Conservation (phyloP, 2,797 vertebrate genomes). For the Rhinogobio ventralis region DNA sequence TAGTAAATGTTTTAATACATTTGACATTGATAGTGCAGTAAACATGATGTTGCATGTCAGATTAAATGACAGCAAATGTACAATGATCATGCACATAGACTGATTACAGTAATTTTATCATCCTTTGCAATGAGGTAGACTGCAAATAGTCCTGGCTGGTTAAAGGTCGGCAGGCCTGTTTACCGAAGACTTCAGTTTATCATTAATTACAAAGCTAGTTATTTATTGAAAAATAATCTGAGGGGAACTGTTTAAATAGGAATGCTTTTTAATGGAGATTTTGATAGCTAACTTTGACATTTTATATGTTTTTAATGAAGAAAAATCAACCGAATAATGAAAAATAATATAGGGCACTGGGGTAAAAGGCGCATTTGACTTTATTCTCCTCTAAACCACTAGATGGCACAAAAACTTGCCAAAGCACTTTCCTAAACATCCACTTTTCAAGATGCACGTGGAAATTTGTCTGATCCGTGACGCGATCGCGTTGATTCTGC, state of each 20-base stretch:
- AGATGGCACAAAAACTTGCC: no score
- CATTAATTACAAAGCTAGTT: slow-evolving; percentile 23
- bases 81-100: not conserved
- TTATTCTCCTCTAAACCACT: no score
- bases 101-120: not conserved
- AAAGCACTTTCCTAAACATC: no score
- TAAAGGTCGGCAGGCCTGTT: slow-evolving; percentile 40
- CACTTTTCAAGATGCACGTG: no score
- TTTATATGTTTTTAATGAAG: not conserved
- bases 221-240: not conserved
- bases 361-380: no score
- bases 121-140: not conserved
- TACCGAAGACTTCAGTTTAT: slow-evolving; percentile 40
- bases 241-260: not conserved
- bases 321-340: not conserved
- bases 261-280: not conserved
- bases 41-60: not conserved
- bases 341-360: not conserved
- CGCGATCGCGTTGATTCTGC: no score
- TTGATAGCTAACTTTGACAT: not conserved
- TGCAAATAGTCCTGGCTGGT: not conserved
- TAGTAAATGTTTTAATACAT: not conserved
- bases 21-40: not conserved
- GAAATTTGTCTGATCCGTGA: no score
- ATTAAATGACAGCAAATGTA: not conserved